phyloP scores from a whole-genome alignment of 2,888 invertebrate genomes.

The Leptopilina drosophilae region DNA sequence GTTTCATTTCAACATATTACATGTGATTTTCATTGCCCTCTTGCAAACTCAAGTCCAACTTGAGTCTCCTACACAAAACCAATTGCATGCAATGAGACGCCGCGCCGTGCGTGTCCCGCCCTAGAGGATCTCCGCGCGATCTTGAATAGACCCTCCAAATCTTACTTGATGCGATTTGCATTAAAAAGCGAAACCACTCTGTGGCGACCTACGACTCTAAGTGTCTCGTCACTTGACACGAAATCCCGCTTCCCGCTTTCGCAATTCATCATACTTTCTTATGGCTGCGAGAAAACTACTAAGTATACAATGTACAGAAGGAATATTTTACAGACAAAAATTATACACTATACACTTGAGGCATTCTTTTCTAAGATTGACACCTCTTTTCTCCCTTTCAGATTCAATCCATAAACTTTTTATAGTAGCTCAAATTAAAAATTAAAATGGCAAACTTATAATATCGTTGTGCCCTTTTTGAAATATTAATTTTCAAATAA shows the following conservation, averaged over 20 bases:
- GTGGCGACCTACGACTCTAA: slow-evolving; percentile 41
- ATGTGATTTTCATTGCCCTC: slow-evolving; percentile 44
- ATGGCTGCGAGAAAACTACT: neutral
- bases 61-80: slow-evolving; percentile 53
- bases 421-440: too few species aligned
- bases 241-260: slow-evolving; percentile 42
- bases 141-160: slow-evolving; percentile 52
- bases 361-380: too few species aligned
- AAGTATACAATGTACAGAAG: too few species aligned
- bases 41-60: slow-evolving; percentile 44
- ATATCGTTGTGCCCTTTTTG: too few species aligned
- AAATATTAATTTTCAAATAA: too few species aligned
- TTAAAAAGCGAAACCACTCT: slow-evolving; percentile 39
- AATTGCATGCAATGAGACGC: slow-evolving; percentile 58
- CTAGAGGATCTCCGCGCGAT: slow-evolving; percentile 51
- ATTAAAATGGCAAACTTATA: too few species aligned
- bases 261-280: slow-evolving; percentile 4
- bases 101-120: slow-evolving; percentile 51
- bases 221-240: slow-evolving; percentile 53
- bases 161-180: slow-evolving; percentile 48
- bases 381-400: too few species aligned
- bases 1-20: slow-evolving; percentile 48
- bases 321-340: too few species aligned
- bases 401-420: too few species aligned
- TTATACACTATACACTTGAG: too few species aligned